A percentile compares a stretch with the other conserved stretches of the same genome.
Evolutionary conservation across 2,888 invertebrate species (phyloP).

Genomic region (Hirtodrosophila cameraria): DNA sequence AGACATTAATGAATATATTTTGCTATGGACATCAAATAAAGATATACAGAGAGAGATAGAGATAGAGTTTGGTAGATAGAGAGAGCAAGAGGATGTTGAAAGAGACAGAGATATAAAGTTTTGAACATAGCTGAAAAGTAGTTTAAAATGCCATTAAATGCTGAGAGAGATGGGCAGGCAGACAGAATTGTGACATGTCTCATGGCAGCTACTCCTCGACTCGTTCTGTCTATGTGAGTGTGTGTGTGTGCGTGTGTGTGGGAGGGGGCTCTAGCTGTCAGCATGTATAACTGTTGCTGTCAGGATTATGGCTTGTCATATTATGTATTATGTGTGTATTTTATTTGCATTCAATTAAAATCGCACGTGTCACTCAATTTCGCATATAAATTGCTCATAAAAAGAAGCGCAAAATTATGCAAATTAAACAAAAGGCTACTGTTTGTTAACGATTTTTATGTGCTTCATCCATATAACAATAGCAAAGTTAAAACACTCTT

Average conservation of each 20-base stretch:
- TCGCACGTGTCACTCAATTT: slow-evolving; percentile 62
- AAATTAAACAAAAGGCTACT: slow-evolving; percentile 41
- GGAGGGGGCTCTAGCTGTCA: slow-evolving; percentile 52
- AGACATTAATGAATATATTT: slow-evolving; percentile 70
- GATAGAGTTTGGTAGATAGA: background rate
- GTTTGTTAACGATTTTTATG: slow-evolving; percentile 1
- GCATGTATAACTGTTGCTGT: slow-evolving; percentile 76
- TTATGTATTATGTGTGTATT: slow-evolving; percentile 74
- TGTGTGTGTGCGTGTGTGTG: slow-evolving; percentile 5
- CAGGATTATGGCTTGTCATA: slow-evolving; percentile 76
- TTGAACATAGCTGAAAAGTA: slow-evolving; percentile 44
- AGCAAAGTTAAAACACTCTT: no score
- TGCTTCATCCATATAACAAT: slow-evolving; percentile 39
- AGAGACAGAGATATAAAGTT: slow-evolving; percentile 2
- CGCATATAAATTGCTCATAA: slow-evolving; percentile 72
- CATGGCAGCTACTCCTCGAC: slow-evolving; percentile 36
- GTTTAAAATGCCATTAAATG: slow-evolving; percentile 76
- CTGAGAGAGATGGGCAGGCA: slow-evolving; percentile 55
- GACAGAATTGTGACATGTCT: slow-evolving; percentile 56
- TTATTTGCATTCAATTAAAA: slow-evolving; percentile 80
- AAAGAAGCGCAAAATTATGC: slow-evolving; percentile 71
- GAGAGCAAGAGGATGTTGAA: background rate
- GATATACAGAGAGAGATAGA: slow-evolving; percentile 2
- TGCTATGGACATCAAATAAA: slow-evolving; percentile 11
- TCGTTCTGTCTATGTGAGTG: slow-evolving; percentile 1